Evolutionary conservation across 2,888 invertebrate species (phyloP), one percentile per base, ranked within the genome.

Genomic region (Agriopis aurantiaria): DNA sequence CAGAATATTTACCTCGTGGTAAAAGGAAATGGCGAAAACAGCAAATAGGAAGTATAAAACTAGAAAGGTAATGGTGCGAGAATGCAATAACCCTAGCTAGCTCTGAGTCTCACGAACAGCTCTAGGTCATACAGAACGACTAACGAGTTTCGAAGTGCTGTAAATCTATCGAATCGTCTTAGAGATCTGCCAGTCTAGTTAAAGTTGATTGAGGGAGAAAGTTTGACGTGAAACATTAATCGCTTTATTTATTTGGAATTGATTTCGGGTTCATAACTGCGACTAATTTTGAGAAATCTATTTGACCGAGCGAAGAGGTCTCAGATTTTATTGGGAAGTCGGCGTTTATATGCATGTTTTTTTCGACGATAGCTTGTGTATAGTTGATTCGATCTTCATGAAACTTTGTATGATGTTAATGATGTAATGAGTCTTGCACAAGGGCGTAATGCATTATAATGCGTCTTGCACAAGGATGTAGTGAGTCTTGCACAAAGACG

Each of bases 71-170:
- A 70, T 70, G 70, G 52, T 58, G 66, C 62, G 70, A 59, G 58
- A 70, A 66, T 55, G 66, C 70, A 70, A 70, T 70, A 66, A 66
- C 57, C 58, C 33, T 33, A 33, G 33, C 33, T 17, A 46, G 56
- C 11, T 60, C 59, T 46, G 52, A 43, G 41, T n/a, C 23, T 46
- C 17, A 43, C 43, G 61, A 56, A 57, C 55, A 41, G 60, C 60
- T 52, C 65, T 65, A 65, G 60, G 61, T 69, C 65, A 56, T 23
- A 56, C 49, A 60, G 51, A 56, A 65, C 56, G 33, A 40, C 46
- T 65, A 69, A 69, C 59, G 69, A 69, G 69, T 69, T 69, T 59
- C 23, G 4, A 69, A 69, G 65, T 61, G 69, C 60, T 57, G 65
- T 69, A 69, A 69, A 65, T 69, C 69, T 69, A 69, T 69, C 65